Percentiles rank a stretch among this genome's conserved stretches.
phyloP scores from a whole-genome alignment of 2,888 invertebrate species.

The Leptinotarsa rubiginosa region DNA sequence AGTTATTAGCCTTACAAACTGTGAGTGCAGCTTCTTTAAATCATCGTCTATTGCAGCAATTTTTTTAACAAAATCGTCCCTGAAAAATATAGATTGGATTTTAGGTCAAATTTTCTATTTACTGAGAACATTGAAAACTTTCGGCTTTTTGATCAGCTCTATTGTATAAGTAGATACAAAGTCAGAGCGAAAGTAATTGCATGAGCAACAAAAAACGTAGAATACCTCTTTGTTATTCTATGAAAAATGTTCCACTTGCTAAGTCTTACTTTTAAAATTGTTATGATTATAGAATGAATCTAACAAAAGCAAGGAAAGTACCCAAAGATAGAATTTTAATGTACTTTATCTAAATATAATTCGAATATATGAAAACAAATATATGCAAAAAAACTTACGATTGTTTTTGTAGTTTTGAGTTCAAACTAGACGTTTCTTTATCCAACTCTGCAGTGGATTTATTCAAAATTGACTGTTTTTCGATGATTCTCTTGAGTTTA shows the following conservation, averaged over 20 bases:
- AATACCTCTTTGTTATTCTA: too few species aligned
- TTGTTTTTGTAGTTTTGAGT: conserved; percentile 20
- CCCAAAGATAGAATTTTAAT: too few species aligned
- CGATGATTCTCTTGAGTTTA: conserved; percentile 4
- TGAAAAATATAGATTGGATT: conserved; percentile 15
- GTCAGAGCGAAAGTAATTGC: too few species aligned
- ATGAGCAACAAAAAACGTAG: too few species aligned
- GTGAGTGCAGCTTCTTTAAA: conserved; percentile 23
- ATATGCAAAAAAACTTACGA: conserved; percentile 11
- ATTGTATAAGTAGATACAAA: too few species aligned
- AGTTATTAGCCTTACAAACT: conserved; percentile 24
- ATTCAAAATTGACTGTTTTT: conserved; percentile 14
- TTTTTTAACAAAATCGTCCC: conserved; percentile 20
- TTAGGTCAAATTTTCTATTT: background rate
- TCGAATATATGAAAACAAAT: too few species aligned
- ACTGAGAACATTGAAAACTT: background rate
- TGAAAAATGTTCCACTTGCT: too few species aligned
- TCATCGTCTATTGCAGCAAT: conserved; percentile 17
- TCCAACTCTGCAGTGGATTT: background rate
- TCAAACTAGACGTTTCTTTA: background rate
- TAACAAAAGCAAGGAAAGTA: too few species aligned
- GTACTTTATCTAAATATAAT: too few species aligned
- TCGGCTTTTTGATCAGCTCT: too few species aligned
- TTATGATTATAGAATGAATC: too few species aligned
- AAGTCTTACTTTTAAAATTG: too few species aligned